A percentile compares a stretch with the other conserved stretches of the same genome.
Conservation (phyloP, 2,888 invertebrate species). For the Yponomeuta evonymella region DNA sequence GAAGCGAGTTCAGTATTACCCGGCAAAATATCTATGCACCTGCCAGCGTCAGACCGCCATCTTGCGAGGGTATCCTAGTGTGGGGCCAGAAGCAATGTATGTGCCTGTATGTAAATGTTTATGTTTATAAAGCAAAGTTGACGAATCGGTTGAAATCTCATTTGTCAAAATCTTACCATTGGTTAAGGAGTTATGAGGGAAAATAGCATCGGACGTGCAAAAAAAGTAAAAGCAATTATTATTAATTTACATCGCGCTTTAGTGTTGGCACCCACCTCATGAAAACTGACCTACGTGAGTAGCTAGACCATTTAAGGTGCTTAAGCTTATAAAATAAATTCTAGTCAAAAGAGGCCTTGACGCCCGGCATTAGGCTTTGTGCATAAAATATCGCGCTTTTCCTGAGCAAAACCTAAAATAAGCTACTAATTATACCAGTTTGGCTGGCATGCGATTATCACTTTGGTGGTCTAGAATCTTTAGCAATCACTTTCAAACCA, state of each 20-base stretch:
- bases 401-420: background rate
- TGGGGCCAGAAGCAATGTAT: too few species aligned
- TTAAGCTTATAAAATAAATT: background rate
- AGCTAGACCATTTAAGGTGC: background rate
- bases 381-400: background rate
- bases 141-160: too few species aligned
- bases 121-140: too few species aligned
- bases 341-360: background rate
- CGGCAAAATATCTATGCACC: too few species aligned
- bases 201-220: too few species aligned
- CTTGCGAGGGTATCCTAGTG: too few species aligned
- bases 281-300: background rate
- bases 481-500: background rate
- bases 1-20: too few species aligned
- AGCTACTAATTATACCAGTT: background rate
- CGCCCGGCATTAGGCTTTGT: background rate
- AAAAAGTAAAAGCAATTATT: too few species aligned
- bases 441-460: background rate
- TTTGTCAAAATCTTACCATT: too few species aligned
- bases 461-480: background rate
- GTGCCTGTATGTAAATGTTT: too few species aligned
- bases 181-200: too few species aligned
- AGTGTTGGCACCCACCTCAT: background rate
- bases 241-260: background rate
- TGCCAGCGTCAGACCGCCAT: too few species aligned